Base-by-base conservation (phyloP, 2,797 vertebrate species). In the Manis javanica region DNA sequence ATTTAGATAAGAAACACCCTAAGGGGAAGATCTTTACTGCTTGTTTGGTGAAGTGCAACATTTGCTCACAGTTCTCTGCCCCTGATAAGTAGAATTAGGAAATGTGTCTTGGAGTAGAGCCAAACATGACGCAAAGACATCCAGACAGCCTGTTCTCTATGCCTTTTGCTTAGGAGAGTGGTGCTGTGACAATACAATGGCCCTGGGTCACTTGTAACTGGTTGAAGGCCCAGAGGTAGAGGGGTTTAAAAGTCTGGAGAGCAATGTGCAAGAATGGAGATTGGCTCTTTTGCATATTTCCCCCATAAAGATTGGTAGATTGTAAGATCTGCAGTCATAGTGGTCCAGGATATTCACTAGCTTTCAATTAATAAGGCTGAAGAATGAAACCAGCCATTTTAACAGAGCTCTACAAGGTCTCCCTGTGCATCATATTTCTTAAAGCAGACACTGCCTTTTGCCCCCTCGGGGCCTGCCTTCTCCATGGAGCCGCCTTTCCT, bases 51-150 rank as follows among this genome's bases (percentile, higher is more conserved):
- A 96, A 92, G 63, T 81, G 24, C 49, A 88, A 63, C 74, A 75
- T 93, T 89, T 96, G 61, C 87, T 90, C 51, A 74, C 18, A 86
- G 68, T 29, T 88, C 90, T 96, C 63, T 92, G 39, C 57, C n/a
- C 26, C 46, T 72, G 75, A 92, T 94, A 90, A 96, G 66, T 77
- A 34, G 53, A 95, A 75, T 81, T 94, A 94, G 72, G 42, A 95
- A 96, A 75, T 95, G 3, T 92, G 63, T 85, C n/a, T 90, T 92
- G 46, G 77, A 96, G 23, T 49, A 59, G 75, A 88, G 29, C 46
- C 68, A 72, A 82, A 55, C 11, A 71, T 29, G 79, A 87, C 19
- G 69, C 29, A 12, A 94, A 95, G 53, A 84, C 63, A 88, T 63
- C 59, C 34, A 89, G 26, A 59, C 31, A 92, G 26, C 26, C 10